Conservation (phyloP, 2,888 invertebrate genomes). For the Hypselothyrea guttata region DNA sequence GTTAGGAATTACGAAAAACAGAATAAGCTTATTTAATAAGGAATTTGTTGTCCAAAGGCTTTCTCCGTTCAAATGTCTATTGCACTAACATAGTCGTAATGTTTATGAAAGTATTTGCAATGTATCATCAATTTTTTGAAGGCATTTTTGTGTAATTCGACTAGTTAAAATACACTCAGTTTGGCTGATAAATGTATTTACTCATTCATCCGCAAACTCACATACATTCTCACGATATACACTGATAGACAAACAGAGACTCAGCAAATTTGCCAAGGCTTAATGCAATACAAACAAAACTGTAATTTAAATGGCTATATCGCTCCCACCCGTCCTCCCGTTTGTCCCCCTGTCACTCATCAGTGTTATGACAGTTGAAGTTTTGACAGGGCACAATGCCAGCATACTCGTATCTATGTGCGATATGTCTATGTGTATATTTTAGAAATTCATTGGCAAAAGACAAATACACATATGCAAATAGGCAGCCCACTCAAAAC, state of each 20-base stretch:
- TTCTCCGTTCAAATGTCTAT: constrained; percentile 1
- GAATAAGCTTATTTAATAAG: constrained; percentile 15
- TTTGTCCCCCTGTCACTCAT: constrained; percentile 30
- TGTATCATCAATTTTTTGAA: constrained; percentile 31
- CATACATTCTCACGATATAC: constrained; percentile 9
- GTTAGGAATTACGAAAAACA: no score
- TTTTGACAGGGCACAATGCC: constrained; percentile 49
- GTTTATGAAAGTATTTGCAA: constrained; percentile 9
- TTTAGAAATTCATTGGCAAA: constrained; percentile 70
- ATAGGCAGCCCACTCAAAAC: constrained; percentile 68
- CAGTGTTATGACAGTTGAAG: constrained; percentile 75
- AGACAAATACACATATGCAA: constrained; percentile 73
- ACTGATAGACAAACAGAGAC: constrained; percentile 29
- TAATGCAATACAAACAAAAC: constrained; percentile 72
- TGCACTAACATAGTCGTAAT: constrained; percentile 7
- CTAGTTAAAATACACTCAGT: constrained; percentile 16
- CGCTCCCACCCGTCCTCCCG: constrained; percentile 4
- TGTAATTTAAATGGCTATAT: constrained; percentile 68
- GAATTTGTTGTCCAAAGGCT: constrained; percentile 17
- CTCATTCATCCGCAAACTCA: constrained; percentile 9
- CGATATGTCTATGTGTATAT: constrained; percentile 21
- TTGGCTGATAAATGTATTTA: constrained; percentile 23
- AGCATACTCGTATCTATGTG: constrained; percentile 1
- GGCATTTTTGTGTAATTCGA: constrained; percentile 10
- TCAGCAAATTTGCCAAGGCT: constrained; percentile 60